Conservation (phyloP, 1,140 invertebrate genomes). For the Lepidostoma basale region DNA sequence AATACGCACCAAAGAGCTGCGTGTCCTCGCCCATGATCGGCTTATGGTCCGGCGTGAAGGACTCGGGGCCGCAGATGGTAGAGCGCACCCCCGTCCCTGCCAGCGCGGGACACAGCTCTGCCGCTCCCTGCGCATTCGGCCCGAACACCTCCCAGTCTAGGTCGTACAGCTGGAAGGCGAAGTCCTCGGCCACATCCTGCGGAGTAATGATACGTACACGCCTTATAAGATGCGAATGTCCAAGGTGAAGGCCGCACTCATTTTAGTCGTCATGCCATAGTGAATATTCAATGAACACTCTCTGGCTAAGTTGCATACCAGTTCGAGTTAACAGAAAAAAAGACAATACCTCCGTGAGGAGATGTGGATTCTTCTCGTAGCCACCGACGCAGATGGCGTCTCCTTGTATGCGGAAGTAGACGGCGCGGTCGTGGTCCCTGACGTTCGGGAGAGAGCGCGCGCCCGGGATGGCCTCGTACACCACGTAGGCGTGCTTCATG, state of each 20-base stretch:
- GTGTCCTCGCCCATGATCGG: slow-evolving; percentile 78
- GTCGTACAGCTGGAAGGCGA: slow-evolving; percentile 83
- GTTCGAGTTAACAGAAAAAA: too few relatives aligned
- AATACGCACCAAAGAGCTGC: slow-evolving; percentile 61
- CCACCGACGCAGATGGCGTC: slow-evolving; percentile 83
- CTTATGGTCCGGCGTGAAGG: slow-evolving; percentile 90
- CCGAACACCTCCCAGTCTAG: slow-evolving; percentile 86
- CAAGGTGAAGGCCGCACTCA: too few relatives aligned
- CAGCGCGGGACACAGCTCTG: slow-evolving; percentile 75
- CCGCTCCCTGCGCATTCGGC: slow-evolving; percentile 73
- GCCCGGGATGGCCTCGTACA: slow-evolving; percentile 77
- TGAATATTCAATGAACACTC: too few relatives aligned
- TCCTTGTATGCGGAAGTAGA: slow-evolving; percentile 86
- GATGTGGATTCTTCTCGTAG: slow-evolving; percentile 83
- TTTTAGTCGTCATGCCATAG: too few relatives aligned
- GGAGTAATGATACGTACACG: too few relatives aligned
- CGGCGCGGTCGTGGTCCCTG: slow-evolving; percentile 80
- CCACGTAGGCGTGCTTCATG: slow-evolving; percentile 89
- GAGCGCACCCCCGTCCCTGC: slow-evolving; percentile 79
- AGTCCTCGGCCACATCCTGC: slow-evolving; percentile 70
- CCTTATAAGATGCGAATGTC: too few relatives aligned
- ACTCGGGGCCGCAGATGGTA: slow-evolving; percentile 84
- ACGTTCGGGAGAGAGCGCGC: slow-evolving; percentile 79
- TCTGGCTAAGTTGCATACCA: too few relatives aligned
- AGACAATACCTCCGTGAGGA: slow-evolving; percentile 78